Conservation (phyloP, 2,113 vertebrate genomes). For the Hypanus sabinus region DNA sequence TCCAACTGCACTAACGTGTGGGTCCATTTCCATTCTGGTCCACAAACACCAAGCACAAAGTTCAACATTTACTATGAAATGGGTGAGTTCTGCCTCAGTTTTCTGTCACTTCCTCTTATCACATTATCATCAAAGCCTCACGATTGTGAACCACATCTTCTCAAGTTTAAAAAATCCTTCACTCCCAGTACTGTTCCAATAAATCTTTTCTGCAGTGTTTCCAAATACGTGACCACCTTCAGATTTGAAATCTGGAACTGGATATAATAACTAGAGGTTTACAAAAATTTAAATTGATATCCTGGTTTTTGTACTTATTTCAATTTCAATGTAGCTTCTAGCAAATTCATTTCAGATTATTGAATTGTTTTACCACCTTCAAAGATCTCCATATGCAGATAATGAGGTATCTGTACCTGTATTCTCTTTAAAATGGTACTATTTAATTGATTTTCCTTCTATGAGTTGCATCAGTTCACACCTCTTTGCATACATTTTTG, state of each 20-base stretch:
- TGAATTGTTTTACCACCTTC: background rate
- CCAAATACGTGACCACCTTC: background rate
- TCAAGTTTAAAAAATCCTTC: too few relatives aligned
- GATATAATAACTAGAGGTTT: background rate
- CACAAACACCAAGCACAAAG: background rate
- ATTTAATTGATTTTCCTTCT: background rate
- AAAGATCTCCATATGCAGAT: too few relatives aligned
- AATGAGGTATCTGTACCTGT: background rate
- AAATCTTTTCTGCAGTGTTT: too few relatives aligned
- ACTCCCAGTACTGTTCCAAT: too few relatives aligned
- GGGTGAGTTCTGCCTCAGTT: background rate
- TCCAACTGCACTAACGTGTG: background rate
- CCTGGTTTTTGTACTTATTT: background rate
- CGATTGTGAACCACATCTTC: too few relatives aligned
- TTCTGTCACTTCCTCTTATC: background rate
- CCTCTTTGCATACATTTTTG: background rate
- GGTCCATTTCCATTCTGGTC: background rate
- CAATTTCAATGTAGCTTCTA: background rate
- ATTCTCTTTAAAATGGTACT: background rate
- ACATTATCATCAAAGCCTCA: too few relatives aligned
- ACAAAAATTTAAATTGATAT: background rate
- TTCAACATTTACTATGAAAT: conserved; percentile 32
- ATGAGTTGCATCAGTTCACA: background rate
- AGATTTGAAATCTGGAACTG: background rate
- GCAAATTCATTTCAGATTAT: background rate